A percentile compares a stretch with the other conserved stretches of the same genome.
Conservation (phyloP, 2,888 invertebrate species). For the Cerastis rubricosa region DNA sequence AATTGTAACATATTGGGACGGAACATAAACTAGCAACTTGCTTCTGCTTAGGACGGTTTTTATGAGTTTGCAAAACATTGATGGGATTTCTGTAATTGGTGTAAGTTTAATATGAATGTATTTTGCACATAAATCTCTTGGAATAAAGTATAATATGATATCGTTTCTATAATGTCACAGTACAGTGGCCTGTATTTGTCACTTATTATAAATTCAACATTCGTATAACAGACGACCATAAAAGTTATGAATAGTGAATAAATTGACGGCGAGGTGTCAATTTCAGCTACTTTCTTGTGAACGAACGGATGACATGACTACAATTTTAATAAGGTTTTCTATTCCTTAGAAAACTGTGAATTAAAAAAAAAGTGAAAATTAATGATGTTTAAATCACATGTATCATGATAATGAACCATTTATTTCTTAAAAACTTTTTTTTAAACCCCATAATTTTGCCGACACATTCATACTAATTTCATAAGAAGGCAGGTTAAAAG, state of each 20-base stretch:
- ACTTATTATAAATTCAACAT: slow-evolving; percentile 19
- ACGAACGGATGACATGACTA: slow-evolving; percentile 3
- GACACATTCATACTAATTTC: too few species aligned
- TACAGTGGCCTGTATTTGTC: neutral
- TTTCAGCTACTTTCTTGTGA: slow-evolving; percentile 8
- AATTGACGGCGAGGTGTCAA: slow-evolving; percentile 7
- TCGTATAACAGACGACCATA: slow-evolving; percentile 7
- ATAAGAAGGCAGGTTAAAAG: too few species aligned
- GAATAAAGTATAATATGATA: neutral
- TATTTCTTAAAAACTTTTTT: too few species aligned
- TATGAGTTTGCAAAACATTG: neutral
- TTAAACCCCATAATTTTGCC: neutral
- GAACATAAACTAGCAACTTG: neutral
- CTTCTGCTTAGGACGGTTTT: neutral
- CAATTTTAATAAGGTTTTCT: slow-evolving; percentile 8
- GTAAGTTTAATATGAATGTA: neutral
- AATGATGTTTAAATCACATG: neutral
- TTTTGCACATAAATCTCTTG: neutral
- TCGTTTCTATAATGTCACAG: neutral
- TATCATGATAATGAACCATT: neutral
- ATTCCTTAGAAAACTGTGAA: neutral
- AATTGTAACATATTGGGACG: neutral
- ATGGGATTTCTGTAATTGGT: neutral
- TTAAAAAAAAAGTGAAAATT: neutral
- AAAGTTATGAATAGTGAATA: slow-evolving; percentile 17